Evolutionary conservation across 2,797 vertebrate genomes (phyloP).

Genomic region (Neopelma chrysocephalum): DNA sequence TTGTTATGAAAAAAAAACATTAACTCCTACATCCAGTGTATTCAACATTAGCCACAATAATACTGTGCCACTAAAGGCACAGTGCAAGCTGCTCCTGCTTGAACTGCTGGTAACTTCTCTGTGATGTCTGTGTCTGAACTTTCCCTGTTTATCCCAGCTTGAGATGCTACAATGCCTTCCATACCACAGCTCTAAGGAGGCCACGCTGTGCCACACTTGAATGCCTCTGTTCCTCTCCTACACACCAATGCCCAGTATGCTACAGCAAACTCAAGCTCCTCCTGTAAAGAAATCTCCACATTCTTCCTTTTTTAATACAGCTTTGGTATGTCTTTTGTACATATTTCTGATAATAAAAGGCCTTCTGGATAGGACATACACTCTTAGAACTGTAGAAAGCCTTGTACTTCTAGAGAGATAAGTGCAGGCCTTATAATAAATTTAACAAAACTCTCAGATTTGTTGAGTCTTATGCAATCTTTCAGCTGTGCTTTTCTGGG

Average conservation of each 20-base stretch:
- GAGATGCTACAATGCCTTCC: neutral
- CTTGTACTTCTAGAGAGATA: neutral
- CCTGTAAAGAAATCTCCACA: neutral
- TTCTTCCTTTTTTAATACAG: neutral
- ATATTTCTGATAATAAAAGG: neutral
- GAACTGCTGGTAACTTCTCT: neutral
- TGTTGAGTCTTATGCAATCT: neutral
- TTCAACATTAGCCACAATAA: neutral
- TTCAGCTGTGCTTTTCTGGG: neutral
- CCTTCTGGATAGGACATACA: neutral
- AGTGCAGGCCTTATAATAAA: neutral
- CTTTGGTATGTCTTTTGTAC: neutral
- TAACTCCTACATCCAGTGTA: neutral
- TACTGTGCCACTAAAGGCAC: neutral
- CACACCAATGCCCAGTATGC: neutral
- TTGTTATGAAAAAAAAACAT: neutral
- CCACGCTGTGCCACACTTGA: neutral
- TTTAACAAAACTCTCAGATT: neutral
- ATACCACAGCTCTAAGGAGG: neutral
- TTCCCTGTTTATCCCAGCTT: neutral
- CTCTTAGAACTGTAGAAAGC: neutral
- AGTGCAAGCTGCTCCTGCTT: neutral
- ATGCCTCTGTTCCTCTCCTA: neutral
- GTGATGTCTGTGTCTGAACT: rapidly evolving
- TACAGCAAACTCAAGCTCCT: neutral